Conservation (phyloP, 2,888 invertebrate species). For the Tipula unca region DNA sequence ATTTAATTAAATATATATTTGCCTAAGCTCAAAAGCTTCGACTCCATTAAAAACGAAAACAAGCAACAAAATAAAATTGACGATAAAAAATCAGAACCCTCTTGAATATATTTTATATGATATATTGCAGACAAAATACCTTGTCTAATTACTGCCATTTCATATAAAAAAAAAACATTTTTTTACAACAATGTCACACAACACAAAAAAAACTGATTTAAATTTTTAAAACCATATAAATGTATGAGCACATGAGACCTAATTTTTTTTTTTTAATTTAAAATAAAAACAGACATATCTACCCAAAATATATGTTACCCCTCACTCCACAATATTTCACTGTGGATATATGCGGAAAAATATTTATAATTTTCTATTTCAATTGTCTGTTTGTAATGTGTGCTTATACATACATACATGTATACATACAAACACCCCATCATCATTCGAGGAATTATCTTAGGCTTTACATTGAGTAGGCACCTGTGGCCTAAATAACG, state of each 20-base stretch:
- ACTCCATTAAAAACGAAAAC: not conserved
- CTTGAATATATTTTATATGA: not conserved
- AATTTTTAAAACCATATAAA: slow-evolving; percentile 19
- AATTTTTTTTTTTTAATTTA: not conserved
- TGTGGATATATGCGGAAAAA: not conserved
- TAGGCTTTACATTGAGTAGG: not conserved
- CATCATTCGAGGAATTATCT: not conserved
- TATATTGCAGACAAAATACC: slow-evolving; percentile 19
- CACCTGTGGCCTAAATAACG: not conserved
- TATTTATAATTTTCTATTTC: not conserved
- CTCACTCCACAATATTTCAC: not conserved
- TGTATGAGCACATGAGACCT: slow-evolving; percentile 17
- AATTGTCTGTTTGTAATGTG: not conserved
- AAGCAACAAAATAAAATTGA: no score
- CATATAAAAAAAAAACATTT: not conserved
- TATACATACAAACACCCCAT: not conserved
- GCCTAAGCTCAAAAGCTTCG: not conserved
- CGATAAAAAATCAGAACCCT: not conserved
- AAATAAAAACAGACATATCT: not conserved
- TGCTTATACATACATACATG: not conserved
- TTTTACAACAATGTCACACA: not conserved
- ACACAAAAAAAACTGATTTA: slow-evolving; percentile 14
- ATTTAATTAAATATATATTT: no score
- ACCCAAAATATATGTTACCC: not conserved
- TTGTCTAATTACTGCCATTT: slow-evolving; percentile 19